Base-by-base conservation (phyloP, 2,113 vertebrate species). In the Carlito syrichta region DNA sequence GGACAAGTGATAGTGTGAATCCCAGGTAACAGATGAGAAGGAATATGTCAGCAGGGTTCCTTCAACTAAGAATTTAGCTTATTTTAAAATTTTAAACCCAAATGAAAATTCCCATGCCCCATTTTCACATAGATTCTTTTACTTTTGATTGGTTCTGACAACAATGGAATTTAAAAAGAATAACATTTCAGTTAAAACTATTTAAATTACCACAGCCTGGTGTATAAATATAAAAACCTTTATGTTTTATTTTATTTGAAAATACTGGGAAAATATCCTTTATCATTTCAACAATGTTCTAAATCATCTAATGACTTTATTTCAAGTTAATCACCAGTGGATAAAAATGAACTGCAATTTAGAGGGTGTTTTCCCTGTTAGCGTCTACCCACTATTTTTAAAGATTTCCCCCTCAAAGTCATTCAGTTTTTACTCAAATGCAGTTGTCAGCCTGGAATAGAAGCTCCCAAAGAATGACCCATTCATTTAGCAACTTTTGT, bases 391-490 rank as follows among this genome's bases (percentile, higher is more conserved):
- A 79, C 91, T 17, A 83, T 40, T 71, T 94, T 94, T 23, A 94
- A 77, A 69, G 23, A 56, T 45, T 76, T 60, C 30, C 0, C 17
- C 50, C 19, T 32, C 50, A 7, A 86, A 94, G 7, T 76, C 89
- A 63, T 60, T 85, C 32, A 77, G 40, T 87, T 96, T 97, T 88
- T 56, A 89, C 8, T 86, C 38, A 95, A 86, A 85, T 38, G 63
- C 6, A 91, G 81, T 95, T 97, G 96, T 96, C 82, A 95, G 25
- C 45, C 52, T 66, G 23, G 66, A 69, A 45, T 45, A 90, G 88
- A 94, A 86, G n/a, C 68, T 93, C 56, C 40, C 68, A 78, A 91
- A 87, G 94, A 96, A 93, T 88, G 90, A 95, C 93, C 94, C 69
- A 78, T 97, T 96, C 87, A 88, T 69, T 91, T 87, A 52, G 14